Base-by-base conservation (phyloP, 2,888 invertebrate species). In the Chrysomela aeneicollis region DNA sequence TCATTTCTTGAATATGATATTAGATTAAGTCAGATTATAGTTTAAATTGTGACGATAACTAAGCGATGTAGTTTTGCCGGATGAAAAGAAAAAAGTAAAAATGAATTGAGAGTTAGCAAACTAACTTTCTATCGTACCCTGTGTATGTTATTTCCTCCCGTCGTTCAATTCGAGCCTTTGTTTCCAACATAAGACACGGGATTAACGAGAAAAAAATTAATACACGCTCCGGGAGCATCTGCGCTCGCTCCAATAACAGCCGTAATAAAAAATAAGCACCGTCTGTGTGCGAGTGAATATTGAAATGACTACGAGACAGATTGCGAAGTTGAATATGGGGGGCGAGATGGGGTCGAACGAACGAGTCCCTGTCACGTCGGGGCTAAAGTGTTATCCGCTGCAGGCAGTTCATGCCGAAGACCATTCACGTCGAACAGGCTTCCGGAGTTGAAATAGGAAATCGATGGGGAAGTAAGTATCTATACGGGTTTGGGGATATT, bases 311-410 rank as follows among this genome's bases (percentile, higher is more conserved):
- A 30, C 49, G 55, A 47, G 49, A 47, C 50, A 61, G 61, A 61
- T 61, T 54, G 54, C 61, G 42, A 26, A 61, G 54, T 47, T 54
- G 53, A 15, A 47, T 49, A 17, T n/a, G 54, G 61, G 54, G 37
- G 49, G 49, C 46, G 46, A 42, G n/a, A 42, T 15, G n/a, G 42
- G 42, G 42, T n/a, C 3, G 42, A 5, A 9, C 9, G 42, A 55
- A n/a, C 18, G 10, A 8, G n/a, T 55, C 55, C 55, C 55, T 8
- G 55, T 19, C 22, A n/a, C 42, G n/a, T 18, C 46, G 21, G 55
- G 63, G 60, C 61, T 58, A 61, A 66, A 63, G 63, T 51, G 51
- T 63, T 58, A 54, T 63, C 58, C 50, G 21, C 32, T 46, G 54
- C 32, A 21, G 61, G 64, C 67, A 54, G 60, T 67, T 61, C 18